These are phyloP conservation scores for Aplodontia rufa DNA, from an alignment of 2,113 vertebrate genomes.

Conservation along the genomic window DNA sequence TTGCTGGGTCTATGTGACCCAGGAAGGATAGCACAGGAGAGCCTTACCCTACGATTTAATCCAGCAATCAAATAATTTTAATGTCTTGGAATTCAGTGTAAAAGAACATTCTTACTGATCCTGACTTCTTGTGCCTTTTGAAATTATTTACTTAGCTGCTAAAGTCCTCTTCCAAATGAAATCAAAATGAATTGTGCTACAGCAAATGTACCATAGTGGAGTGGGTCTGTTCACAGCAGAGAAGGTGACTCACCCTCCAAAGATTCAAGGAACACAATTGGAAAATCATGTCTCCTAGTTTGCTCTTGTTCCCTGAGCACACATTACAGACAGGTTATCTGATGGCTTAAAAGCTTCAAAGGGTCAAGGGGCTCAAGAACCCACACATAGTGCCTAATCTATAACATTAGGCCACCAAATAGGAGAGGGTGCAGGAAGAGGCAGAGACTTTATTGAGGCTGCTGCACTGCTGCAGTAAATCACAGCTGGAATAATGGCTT, in stretches of 20 bases:
- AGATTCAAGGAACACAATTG: background rate
- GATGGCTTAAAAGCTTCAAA: background rate
- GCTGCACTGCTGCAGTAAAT: background rate
- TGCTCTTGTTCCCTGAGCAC: background rate
- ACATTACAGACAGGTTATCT: background rate
- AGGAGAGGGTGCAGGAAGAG: background rate
- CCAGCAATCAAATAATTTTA: background rate
- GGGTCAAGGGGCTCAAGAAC: background rate
- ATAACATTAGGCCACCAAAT: accelerated
- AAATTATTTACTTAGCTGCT: background rate
- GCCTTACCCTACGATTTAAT: background rate
- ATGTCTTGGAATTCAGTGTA: background rate
- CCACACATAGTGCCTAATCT: accelerated
- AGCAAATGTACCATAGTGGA: background rate
- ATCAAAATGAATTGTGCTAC: background rate
- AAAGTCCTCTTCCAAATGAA: background rate
- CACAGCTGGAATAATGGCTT: background rate
- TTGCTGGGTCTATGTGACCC: background rate
- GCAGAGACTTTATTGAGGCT: background rate
- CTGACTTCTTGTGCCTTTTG: background rate
- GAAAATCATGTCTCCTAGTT: background rate
- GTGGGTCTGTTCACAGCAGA: background rate
- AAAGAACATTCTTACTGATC: background rate
- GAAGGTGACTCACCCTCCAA: background rate
- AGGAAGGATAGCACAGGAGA: background rate